Evolutionary conservation across 30 jellyfish, hydroid and myxozoan genomes (phyloP).

Genomic region (Aurelia aurita): DNA sequence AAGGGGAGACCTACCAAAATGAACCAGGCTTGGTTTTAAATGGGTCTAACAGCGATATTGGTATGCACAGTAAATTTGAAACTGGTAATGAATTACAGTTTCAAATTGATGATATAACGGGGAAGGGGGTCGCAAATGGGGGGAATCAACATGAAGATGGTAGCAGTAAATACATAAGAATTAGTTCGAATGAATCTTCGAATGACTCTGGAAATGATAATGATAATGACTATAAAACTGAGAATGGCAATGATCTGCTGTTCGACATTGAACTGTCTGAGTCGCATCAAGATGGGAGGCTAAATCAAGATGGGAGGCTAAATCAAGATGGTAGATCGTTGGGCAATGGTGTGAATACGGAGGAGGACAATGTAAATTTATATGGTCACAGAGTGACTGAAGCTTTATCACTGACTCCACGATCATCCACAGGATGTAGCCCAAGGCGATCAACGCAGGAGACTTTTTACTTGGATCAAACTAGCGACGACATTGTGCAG

Average conservation of each 20-base stretch:
- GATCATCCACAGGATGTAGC: constrained; percentile 56
- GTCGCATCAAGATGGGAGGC: too few species aligned
- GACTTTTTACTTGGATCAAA: background rate
- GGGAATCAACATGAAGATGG: too few species aligned
- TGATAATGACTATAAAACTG: background rate
- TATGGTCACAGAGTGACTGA: constrained; percentile 17
- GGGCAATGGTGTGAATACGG: too few species aligned
- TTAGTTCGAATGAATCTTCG: too few species aligned
- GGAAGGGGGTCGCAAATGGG: too few species aligned
- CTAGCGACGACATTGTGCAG: constrained; percentile 31
- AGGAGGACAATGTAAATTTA: too few species aligned
- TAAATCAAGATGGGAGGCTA: background rate
- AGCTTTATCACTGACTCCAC: background rate
- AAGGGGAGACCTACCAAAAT: too few species aligned
- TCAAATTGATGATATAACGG: background rate
- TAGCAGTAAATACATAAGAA: too few species aligned
- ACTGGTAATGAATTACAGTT: constrained; percentile 7
- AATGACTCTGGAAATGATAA: constrained; percentile 3
- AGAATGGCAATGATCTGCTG: constrained; percentile 6
- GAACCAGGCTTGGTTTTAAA: too few species aligned
- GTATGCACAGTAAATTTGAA: too few species aligned
- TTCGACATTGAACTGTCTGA: constrained; percentile 8
- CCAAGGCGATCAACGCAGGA: constrained; percentile 31
- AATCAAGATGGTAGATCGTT: background rate
- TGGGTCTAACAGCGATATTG: too few species aligned